Base-by-base conservation (phyloP, 2,797 vertebrate species). In the Clarias platycephalus region DNA sequence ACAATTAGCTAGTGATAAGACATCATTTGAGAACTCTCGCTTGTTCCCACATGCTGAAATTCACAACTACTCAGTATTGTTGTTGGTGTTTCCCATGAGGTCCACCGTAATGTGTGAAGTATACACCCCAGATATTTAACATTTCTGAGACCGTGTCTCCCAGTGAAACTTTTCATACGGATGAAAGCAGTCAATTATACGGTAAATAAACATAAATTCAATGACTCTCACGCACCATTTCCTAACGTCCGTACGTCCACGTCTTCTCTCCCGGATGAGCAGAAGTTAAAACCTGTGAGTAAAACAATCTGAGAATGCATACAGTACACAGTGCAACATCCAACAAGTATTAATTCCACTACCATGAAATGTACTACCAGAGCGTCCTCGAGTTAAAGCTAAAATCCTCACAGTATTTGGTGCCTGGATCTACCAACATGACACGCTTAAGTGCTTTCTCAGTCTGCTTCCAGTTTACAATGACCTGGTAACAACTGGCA, bases 231-330 rank as follows among this genome's bases (percentile, higher is more conserved):
- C 88, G 87, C 93, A 99, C 98, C 98, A 0, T 96, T 98, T 90
- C 98, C 98, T 20, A 99, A 93, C 5, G 98, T 99, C 86, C 98
- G 94, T 49, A 99, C 98, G 40, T 99, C 98, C 86, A 99, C 97
- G 9, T 99, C 98, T 93, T 99, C 98, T 91, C 98, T 94, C 86
- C 98, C 98, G 9, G 98, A 99, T 4, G 98, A 99, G 80, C 97
- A 98, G 94, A 99, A 99, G 90, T 99, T 98, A 91, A 99, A 98
- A 87, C 96, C 98, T 99, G 91, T 1, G 34, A 0, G 66, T 15
- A 83, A 66, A 66, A 13, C 0, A 8, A 80, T 78, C 0, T 1
- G 18, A 62, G 31, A 24, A 31, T 34, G 2, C 20, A 57, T 24
- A 60, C 18, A 58, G 49, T 13, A 53, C 49, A 53, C 49, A 53